phyloP scores from a whole-genome alignment of 1,140 invertebrate genomes.

The Drosophila yakuba region DNA sequence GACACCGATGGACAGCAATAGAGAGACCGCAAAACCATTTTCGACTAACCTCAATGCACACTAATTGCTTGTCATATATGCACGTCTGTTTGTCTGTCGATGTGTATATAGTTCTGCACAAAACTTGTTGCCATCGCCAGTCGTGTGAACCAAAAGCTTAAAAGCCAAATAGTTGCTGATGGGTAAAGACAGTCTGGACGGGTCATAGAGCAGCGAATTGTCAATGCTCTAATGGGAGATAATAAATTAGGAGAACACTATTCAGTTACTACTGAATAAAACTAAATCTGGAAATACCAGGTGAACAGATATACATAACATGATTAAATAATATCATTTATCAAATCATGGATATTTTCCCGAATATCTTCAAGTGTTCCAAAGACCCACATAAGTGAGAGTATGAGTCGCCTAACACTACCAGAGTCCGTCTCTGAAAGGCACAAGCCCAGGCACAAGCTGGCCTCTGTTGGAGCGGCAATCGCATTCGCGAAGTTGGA shows the following conservation, averaged over 20 bases:
- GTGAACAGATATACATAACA: too few species aligned
- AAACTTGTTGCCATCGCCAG: constrained; percentile 68
- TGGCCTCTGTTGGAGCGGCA: constrained; percentile 32
- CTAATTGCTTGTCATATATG: constrained; percentile 81
- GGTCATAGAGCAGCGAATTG: not conserved
- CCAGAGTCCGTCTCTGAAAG: constrained; percentile 36
- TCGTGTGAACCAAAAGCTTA: constrained; percentile 77
- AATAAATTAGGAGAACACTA: not conserved
- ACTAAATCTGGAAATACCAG: too few species aligned
- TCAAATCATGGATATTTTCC: too few species aligned
- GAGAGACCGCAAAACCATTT: constrained; percentile 66
- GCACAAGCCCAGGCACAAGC: constrained; percentile 73
- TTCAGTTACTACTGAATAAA: too few species aligned
- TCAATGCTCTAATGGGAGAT: constrained; percentile 33
- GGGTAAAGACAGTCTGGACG: constrained; percentile 41
- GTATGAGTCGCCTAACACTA: constrained; percentile 22
- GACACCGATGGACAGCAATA: constrained; percentile 27
- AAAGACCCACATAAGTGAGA: not conserved
- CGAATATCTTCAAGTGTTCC: not conserved
- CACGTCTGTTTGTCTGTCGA: constrained; percentile 40
- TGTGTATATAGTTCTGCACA: constrained; percentile 60
- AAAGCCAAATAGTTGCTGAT: constrained; percentile 71
- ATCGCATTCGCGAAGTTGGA: constrained; percentile 32
- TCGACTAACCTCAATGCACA: constrained; percentile 81
- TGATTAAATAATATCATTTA: not conserved